Evolutionary conservation across 2,888 invertebrate species (phyloP), one percentile per base, ranked within the genome.

Genomic region (Amiota mariae): DNA sequence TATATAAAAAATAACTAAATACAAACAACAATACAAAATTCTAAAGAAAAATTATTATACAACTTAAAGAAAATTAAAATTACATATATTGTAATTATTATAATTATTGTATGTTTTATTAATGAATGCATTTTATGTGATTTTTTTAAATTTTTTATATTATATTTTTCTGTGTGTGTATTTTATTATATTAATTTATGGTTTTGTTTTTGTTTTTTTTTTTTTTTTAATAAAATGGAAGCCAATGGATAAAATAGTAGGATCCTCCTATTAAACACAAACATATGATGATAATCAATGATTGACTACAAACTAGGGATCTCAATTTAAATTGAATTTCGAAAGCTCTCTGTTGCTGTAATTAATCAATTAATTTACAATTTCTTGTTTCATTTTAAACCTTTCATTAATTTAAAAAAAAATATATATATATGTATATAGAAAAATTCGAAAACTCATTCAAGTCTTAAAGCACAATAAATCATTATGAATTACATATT

Each of bases 311-410:
- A 59, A 66, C 71, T 68, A 61, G 66, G 78, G 79, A 57, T 24
- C 71, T 79, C 78, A 79, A 79, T 78, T 78, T 72, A 79, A 79
- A 79, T 79, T 79, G 74, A 79, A 79, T 79, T 79, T 79, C 76
- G 79, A 79, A 79, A 79, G 79, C 79, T 79, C 79, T 79, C 63
- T 71, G 72, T 74, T 76, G 67, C 57, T 73, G 72, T 36, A 36
- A 36, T 71, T 56, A 63, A 61, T 24, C 51, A 57, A 48, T 57
- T 46, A 46, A 15, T 71, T 67, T 12, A 20, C 18, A n/a, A n/a
- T n/a, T n/a, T n/a, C n/a, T n/a, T 71, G 47, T 56, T 64, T 36
- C 63, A 54, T 54, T 64, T 51, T 49, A 51, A 71, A 49, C n/a
- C 36, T 6, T 36, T 36, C 36, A 24, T 24, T 3, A 24, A 24